Conservation (phyloP, 2,797 vertebrate species). For the Peromyscus eremicus region DNA sequence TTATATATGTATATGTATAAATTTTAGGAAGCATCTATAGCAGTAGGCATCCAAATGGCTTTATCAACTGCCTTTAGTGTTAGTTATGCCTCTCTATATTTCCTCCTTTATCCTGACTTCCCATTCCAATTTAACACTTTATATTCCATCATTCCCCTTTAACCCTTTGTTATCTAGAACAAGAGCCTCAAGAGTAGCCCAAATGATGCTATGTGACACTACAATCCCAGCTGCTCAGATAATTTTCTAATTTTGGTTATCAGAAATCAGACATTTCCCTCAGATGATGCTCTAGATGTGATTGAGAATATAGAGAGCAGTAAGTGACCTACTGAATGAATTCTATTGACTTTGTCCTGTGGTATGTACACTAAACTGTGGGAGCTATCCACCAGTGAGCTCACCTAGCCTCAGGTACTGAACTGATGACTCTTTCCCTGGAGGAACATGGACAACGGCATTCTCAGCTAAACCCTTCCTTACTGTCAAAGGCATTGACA, state of each 20-base stretch:
- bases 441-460: accelerated
- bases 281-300: not conserved
- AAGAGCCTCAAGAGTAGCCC: not conserved
- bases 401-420: not conserved
- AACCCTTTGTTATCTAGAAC: not conserved
- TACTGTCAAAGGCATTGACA: not conserved
- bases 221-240: not conserved
- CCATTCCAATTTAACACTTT: not conserved
- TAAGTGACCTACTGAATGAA: not conserved
- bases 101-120: not conserved
- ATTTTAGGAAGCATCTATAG: not conserved
- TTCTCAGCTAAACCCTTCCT: not conserved
- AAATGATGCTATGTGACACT: not conserved
- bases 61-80: not conserved
- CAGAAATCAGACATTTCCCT: not conserved
- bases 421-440: not conserved
- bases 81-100: not conserved
- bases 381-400: not conserved
- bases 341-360: not conserved
- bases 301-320: not conserved
- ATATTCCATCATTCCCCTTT: not conserved
- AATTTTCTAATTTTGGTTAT: not conserved
- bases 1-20: no score
- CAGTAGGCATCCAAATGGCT: not conserved
- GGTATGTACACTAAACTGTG: not conserved